Evolutionary conservation across 2,888 invertebrate genomes (phyloP).

Genomic region (Aleiodes alternator): DNA sequence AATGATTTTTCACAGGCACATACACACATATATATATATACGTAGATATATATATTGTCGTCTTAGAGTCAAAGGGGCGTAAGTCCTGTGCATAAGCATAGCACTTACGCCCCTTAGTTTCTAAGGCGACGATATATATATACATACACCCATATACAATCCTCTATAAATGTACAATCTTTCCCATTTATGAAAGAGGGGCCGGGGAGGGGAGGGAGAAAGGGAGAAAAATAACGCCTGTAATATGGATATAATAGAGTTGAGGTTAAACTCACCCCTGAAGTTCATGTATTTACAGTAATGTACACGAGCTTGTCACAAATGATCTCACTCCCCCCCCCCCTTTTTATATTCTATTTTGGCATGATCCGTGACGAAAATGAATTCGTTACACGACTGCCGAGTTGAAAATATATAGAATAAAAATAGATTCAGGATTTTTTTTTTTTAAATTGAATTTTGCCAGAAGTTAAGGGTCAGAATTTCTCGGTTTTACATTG

Average conservation of each 20-base stretch:
- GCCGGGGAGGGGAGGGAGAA: not conserved
- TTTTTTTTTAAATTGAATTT: too few species aligned
- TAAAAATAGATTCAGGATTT: not conserved
- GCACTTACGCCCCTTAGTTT: too few species aligned
- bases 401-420: conserved; percentile 3
- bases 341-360: conserved; percentile 10
- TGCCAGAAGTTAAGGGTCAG: too few species aligned
- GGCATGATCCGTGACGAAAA: conserved; percentile 27
- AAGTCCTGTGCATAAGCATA: too few species aligned
- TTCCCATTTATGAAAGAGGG: not conserved
- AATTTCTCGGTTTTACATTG: too few species aligned
- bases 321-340: conserved; percentile 20
- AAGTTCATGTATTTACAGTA: conserved; percentile 18
- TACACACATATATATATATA: not conserved
- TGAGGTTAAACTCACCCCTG: conserved; percentile 54
- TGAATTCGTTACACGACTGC: conserved; percentile 17
- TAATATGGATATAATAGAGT: conserved; percentile 68
- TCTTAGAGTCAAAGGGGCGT: too few species aligned
- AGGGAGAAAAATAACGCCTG: conserved; percentile 60
- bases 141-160: not conserved
- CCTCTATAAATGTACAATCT: not conserved
- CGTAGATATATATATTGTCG: too few species aligned
- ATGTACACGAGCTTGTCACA: conserved; percentile 2
- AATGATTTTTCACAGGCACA: not conserved
- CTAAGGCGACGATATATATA: too few species aligned